Conservation (phyloP, 2,888 invertebrate genomes). For the Apamea epomidion region DNA sequence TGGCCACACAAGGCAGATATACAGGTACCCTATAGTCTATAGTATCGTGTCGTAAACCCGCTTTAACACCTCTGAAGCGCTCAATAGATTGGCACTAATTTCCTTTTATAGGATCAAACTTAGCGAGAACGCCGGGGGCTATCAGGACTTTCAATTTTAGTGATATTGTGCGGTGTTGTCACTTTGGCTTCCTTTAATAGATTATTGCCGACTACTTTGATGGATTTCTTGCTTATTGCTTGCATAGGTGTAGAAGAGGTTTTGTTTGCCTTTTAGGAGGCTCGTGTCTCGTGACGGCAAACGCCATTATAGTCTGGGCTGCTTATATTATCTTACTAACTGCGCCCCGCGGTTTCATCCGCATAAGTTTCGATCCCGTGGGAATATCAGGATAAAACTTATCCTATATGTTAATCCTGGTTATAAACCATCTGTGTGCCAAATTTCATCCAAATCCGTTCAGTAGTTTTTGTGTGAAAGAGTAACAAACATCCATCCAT, state of each 20-base stretch:
- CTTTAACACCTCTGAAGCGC: conserved; percentile 49
- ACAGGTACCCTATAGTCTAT: not conserved
- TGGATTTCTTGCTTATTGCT: not conserved
- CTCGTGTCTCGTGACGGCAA: not conserved
- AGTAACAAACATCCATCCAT: too few species aligned
- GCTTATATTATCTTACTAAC: not conserved
- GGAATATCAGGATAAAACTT: too few species aligned
- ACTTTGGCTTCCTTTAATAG: conserved; percentile 31
- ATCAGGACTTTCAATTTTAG: conserved; percentile 51
- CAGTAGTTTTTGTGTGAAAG: too few species aligned
- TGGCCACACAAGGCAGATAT: not conserved
- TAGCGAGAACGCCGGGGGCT: conserved; percentile 38
- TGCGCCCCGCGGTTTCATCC: too few species aligned
- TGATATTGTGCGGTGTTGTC: conserved; percentile 30
- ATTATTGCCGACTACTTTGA: conserved; percentile 6
- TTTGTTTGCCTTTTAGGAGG: not conserved
- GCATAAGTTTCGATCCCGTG: too few species aligned
- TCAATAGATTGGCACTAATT: conserved; percentile 62
- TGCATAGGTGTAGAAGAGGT: not conserved
- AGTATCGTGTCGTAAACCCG: conserved; percentile 23
- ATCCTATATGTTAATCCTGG: too few species aligned
- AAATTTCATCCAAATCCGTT: too few species aligned
- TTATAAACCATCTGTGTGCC: too few species aligned
- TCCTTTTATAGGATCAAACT: conserved; percentile 62
- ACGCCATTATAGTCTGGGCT: not conserved